Base-by-base conservation (phyloP, 2,113 vertebrate species). In the Oncorhynchus clarkii region DNA sequence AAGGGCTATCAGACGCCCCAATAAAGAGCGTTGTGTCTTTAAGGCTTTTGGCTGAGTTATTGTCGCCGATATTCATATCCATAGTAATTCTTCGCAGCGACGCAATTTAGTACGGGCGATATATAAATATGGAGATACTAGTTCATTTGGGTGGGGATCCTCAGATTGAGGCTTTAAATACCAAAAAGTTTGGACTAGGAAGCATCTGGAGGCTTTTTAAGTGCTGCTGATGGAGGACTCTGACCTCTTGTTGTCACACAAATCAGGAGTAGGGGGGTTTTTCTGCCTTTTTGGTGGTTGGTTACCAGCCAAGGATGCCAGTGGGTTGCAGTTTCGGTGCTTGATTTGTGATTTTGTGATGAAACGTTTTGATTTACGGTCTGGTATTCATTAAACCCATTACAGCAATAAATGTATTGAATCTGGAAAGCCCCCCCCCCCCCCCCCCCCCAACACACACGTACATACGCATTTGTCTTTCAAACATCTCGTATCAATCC, bases 121-220 rank as follows among this genome's bases (percentile, higher is more conserved):
- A 92, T 90, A 91, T 91, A 92, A 91, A 92, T 89, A 90, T 85
- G 87, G 86, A 91, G 90, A 90, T 91, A 90, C 90, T 91, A 86
- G 87, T 91, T 89, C 89, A 90, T 91, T 91, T 90, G 84, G 84
- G 83, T 83, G 34, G 5, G 77, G 85, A 86, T 80, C 78, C 86
- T 85, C 82, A 84, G 79, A 89, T 90, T 81, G 68, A 80, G 22
- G 82, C 87, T 85, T 89, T 91, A 89, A 89, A 90, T 88, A 85
- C 83, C 22, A 73, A 71, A 82, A 78, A 24, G n/a, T 84, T 82
- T 82, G 74, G 85, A 77, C 76, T 62, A 57, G 70, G 80, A 82
- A 85, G 82, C 88, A 87, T 89, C 84, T 89, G 84, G 86, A 86
- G 77, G 71, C 73, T 81, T 89, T 89, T 85, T 86, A 90, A 90